Conservation (phyloP, 2,888 invertebrate genomes). For the Andrena fulva region DNA sequence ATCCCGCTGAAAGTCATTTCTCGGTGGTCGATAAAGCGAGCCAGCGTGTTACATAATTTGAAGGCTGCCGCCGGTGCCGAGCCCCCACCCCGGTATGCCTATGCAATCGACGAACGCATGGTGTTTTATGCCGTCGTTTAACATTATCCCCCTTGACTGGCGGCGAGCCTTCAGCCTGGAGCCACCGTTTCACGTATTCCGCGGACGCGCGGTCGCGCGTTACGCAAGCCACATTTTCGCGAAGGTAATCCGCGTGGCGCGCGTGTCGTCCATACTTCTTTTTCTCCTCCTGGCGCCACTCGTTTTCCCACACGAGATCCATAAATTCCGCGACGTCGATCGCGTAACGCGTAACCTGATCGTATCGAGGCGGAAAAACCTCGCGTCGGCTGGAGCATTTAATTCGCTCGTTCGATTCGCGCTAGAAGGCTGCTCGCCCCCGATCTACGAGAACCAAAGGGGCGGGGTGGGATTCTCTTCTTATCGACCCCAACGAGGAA, state of each 20-base stretch:
- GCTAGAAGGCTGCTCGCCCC: not conserved
- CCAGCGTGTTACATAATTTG: constrained; percentile 49
- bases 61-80: constrained; percentile 40
- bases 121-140: constrained; percentile 39
- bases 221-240: constrained; percentile 50
- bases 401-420: constrained; percentile 14
- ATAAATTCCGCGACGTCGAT: not conserved
- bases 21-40: constrained; percentile 31
- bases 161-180: constrained; percentile 13
- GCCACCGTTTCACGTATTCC: constrained; percentile 21
- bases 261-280: constrained; percentile 18
- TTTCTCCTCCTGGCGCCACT: constrained; percentile 33
- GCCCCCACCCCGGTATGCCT: constrained; percentile 29
- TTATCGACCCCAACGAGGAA: not conserved
- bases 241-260: constrained; percentile 24
- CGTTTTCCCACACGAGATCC: not conserved
- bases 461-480: not conserved
- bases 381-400: constrained; percentile 1
- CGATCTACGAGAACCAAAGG: not conserved
- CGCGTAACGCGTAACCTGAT: not conserved
- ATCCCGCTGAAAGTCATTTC: constrained; percentile 54
- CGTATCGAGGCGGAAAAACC: not conserved
- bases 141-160: constrained; percentile 36
- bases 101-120: constrained; percentile 32
- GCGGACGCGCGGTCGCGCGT: not conserved